Evolutionary conservation across 2,797 vertebrate species (phyloP).

Genomic region (Oreochromis grahami): DNA sequence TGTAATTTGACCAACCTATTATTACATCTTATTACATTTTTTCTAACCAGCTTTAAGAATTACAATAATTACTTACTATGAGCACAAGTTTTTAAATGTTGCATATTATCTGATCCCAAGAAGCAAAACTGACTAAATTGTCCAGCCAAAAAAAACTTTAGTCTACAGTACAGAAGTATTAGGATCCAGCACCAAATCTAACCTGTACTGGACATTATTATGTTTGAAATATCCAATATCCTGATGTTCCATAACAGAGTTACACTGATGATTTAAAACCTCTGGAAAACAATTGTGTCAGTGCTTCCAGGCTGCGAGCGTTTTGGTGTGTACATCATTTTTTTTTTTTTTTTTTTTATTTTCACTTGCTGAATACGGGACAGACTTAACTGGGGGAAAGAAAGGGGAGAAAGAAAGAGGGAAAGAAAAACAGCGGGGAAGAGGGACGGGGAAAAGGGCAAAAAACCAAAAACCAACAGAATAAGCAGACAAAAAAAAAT

Average conservation of each 20-base stretch:
- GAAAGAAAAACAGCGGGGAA: no score
- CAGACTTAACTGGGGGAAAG: no score
- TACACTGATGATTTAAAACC: background rate
- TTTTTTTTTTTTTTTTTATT: no score
- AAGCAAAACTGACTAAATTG: background rate
- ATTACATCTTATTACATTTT: background rate
- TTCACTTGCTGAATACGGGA: no score
- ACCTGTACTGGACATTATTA: background rate
- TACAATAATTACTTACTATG: background rate
- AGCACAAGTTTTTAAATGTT: background rate
- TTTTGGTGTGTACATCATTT: slow-evolving; percentile 32
- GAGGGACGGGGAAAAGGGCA: no score
- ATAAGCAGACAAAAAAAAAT: no score
- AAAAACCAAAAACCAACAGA: no score
- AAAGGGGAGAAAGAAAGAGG: no score
- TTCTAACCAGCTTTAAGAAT: background rate
- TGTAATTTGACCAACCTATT: background rate
- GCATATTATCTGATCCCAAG: background rate
- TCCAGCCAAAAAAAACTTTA: background rate
- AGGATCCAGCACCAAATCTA: background rate
- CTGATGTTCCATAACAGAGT: background rate
- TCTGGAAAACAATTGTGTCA: background rate
- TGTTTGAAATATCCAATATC: background rate
- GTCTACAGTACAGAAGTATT: background rate
- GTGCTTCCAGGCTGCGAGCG: background rate